Base-by-base conservation (phyloP, 2,113 vertebrate species). In the Malaclemys terrapin region DNA sequence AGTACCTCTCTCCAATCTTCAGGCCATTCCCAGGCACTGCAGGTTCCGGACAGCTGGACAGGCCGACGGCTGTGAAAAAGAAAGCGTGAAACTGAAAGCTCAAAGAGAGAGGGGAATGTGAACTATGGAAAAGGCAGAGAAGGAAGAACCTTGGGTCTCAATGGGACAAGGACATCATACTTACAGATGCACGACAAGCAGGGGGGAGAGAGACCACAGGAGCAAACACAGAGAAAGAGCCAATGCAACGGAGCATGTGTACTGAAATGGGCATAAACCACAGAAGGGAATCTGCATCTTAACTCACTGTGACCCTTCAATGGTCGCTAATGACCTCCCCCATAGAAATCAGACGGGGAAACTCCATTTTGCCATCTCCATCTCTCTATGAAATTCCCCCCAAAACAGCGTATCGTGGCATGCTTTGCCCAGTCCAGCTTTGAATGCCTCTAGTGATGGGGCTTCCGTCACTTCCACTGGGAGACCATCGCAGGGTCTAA, bases 1-100 rank as follows among this genome's bases (percentile, higher is more conserved):
- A 97, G 75, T 99, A 99, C 76, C 99, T 98, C 80, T 99, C 99
- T 0, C 99, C 99, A 0, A 98, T 89, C 98, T 99, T 99, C 92
- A 99, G 98, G 10, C 99, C 99, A 0, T 99, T 99, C 85, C 99
- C 99, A 1, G 99, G 99, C 5, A 99, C 96, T 0, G 99, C 96
- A 0, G 99, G 99, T 95, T 99, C 99, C 0, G 99, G 99, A 94
- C 99, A 99, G 96, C 98, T 99, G 96, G 99, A 99, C 78, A 99
- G 98, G 13, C 99, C 99, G 20, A 99, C 99, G 0, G 99, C 99
- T 99, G 97, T 1, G 65, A 56, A 69, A 76, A 52, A 79, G 57
- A 96, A 56, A 96, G 87, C 95, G 82, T 1, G 5, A 5, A 35
- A 1, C 38, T 2, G 94, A 88, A 50, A 0, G 38, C 38, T 56